Percentiles rank a stretch among this genome's conserved stretches.
phyloP scores from a whole-genome alignment of 92 coral and sea anemone species.

The Nematostella vectensis region DNA sequence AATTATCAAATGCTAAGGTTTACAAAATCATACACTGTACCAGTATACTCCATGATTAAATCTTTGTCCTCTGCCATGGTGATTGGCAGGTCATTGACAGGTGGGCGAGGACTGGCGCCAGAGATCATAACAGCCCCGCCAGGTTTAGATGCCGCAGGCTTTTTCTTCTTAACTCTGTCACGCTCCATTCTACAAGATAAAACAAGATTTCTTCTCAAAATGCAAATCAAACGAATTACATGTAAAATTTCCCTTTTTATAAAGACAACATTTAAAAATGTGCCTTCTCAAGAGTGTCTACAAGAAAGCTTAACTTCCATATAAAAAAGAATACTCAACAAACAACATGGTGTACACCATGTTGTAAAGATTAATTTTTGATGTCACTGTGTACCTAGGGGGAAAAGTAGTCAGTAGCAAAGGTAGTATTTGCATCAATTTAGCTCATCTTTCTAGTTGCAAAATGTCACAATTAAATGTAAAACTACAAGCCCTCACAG shows the following conservation, averaged over 20 bases:
- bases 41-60: constrained; percentile 92
- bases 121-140: constrained; percentile 54
- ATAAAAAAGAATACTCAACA: no score
- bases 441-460: no score
- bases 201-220: not conserved
- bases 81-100: constrained; percentile 40
- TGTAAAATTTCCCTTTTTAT: not conserved
- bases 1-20: no score
- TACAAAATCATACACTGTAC: constrained; percentile 20
- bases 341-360: no score
- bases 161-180: constrained; percentile 29
- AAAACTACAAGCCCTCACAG: no score
- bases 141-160: constrained; percentile 23
- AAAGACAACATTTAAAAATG: not conserved
- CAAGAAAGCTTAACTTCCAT: no score
- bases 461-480: no score
- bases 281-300: no score
- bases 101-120: constrained; percentile 48
- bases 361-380: no score
- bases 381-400: no score
- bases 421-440: no score
- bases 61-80: constrained; percentile 57
- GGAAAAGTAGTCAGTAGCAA: no score
- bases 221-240: not conserved
- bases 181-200: constrained; percentile 22